Conservation (phyloP, 2,113 vertebrate genomes). For the Scytalopus superciliaris region DNA sequence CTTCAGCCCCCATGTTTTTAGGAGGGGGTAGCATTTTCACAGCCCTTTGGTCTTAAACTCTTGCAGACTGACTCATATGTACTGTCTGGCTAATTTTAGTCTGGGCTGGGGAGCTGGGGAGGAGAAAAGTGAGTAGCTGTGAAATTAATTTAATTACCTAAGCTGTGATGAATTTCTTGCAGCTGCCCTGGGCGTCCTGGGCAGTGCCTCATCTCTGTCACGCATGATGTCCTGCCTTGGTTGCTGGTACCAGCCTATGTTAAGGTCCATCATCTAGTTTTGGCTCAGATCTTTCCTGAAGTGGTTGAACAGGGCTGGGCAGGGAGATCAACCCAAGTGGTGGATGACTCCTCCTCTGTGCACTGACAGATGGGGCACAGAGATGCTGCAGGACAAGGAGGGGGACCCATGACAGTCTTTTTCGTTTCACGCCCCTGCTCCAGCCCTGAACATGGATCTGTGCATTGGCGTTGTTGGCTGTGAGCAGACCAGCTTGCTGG, state of each 20-base stretch:
- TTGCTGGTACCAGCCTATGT: not conserved
- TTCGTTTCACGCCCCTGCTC: not conserved
- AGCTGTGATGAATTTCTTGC: not conserved
- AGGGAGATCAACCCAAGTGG: not conserved
- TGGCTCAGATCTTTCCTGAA: not conserved
- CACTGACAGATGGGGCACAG: not conserved
- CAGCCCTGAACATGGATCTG: not conserved
- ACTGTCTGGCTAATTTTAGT: slow-evolving; percentile 63
- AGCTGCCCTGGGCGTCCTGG: not conserved
- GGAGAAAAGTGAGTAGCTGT: slow-evolving; percentile 43
- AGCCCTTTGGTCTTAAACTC: slow-evolving; percentile 21
- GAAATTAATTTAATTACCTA: slow-evolving; percentile 67
- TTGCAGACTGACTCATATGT: slow-evolving; percentile 47
- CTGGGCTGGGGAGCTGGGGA: not conserved
- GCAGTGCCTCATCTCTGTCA: not conserved
- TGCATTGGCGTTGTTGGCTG: not conserved
- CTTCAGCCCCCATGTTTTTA: not conserved
- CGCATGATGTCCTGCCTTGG: not conserved
- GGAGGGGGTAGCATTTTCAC: not conserved
- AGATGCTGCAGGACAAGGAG: not conserved
- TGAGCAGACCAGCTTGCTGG: not conserved
- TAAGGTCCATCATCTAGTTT: not conserved
- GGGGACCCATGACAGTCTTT: not conserved
- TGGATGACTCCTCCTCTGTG: not conserved
- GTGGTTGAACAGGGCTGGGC: not conserved